These are phyloP conservation scores for Charaxes varanes DNA, from an alignment of 1,140 invertebrate genomes.

Conservation along the genomic window DNA sequence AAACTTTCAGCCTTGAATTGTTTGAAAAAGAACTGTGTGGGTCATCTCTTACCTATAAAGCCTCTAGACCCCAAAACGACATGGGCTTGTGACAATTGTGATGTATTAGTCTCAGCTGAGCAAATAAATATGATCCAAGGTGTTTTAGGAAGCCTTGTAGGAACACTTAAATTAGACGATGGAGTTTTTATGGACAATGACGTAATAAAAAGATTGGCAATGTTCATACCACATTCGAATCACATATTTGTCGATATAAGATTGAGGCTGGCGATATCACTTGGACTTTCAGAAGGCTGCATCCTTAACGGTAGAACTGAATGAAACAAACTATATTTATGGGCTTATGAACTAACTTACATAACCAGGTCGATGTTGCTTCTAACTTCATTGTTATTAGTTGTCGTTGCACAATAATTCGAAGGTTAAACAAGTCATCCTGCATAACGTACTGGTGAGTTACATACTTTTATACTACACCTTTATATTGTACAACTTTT, in stretches of 20 bases:
- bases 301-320: conserved; percentile 33
- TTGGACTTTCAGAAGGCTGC: conserved; percentile 33
- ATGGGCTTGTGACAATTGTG: conserved; percentile 71
- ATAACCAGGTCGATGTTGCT: no score
- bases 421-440: no score
- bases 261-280: conserved; percentile 36
- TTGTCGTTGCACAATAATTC: no score
- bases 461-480: no score
- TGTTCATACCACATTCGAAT: conserved; percentile 62
- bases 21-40: conserved; percentile 56
- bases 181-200: conserved; percentile 53
- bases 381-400: no score
- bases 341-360: no score
- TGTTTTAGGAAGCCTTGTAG: conserved; percentile 63
- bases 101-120: conserved; percentile 23
- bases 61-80: conserved; percentile 41
- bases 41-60: conserved; percentile 53
- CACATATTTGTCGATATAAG: conserved; percentile 68
- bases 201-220: conserved; percentile 51
- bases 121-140: conserved; percentile 54
- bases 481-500: no score
- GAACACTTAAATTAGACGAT: conserved; percentile 44
- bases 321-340: no score
- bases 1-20: conserved; percentile 67
- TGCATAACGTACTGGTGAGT: no score